Base-by-base conservation (phyloP, 2,888 invertebrate genomes). In the Alloplasta piceator region DNA sequence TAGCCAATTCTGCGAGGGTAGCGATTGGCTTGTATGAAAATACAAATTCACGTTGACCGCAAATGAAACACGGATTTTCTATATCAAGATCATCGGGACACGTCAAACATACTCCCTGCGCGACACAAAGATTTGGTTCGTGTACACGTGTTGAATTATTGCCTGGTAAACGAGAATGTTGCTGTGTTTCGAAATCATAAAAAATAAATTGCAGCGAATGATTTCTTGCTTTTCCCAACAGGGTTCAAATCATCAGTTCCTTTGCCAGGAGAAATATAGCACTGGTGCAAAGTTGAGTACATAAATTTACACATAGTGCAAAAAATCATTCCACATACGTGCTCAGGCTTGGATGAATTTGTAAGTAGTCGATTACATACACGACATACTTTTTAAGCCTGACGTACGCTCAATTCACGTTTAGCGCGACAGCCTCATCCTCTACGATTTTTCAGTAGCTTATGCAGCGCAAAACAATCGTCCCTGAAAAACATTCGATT, bases 221-320 rank as follows among this genome's bases (percentile, higher is more conserved):
- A 43, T 43, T 43, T 12, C 71, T 66, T 5, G 10, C 3, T 43
- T 43, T 9, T 43, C n/a, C n/a, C n/a, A n/a, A n/a, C n/a, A n/a
- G n/a, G n/a, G n/a, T 43, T 43, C 10, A n/a, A n/a, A n/a, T 43
- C 4, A 10, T 10, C 4, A 4, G 43, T 9, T 43, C 4, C 1
- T 10, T 43, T 43, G 10, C 1, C 7, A 6, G 43, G 43, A 43
- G 43, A 43, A 10, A 43, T 66, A 41, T 64, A 50, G 70, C 58
- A 73, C 58, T 66, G 68, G 50, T 36, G 14, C 9, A 10, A 10
- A 48, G 26, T 58, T 3, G 10, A 61, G 39, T 26, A 12, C 14
- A n/a, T 41, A 39, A 0, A 9, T 10, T 9, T 41, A 16, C 16
- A 10, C 36, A 46, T 14, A 3, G 46, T 75, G 38, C 26, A 64